Base-by-base conservation (phyloP, 2,888 invertebrate genomes). In the Ecdyonurus torrentis region DNA sequence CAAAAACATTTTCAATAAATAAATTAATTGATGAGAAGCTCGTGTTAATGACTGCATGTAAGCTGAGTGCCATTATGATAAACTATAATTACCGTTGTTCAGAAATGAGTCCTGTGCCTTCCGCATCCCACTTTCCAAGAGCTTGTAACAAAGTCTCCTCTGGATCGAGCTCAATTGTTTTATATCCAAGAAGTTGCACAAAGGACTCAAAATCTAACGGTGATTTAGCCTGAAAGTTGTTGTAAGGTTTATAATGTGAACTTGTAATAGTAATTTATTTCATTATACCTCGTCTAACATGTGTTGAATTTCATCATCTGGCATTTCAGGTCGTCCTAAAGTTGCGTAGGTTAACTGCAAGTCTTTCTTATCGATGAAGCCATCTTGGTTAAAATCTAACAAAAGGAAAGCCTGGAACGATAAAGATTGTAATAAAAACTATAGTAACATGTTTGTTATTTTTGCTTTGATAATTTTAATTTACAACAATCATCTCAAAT, bases 311-410 rank as follows among this genome's bases (percentile, higher is more conserved):
- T 79, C 76, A 63, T 80, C 78, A 24, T 83, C 83, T 18, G 81
- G 76, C 1, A 81, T 76, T 23, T 71, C 75, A 1, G 76, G 74
- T 66, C 79, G 79, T 1, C 84, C 85, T 62, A 85, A 74, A 37
- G 83, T 82, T 62, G 79, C 76, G 58, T 82, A 77, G 1, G 84
- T 85, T 25, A 79, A 81, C 15, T 82, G 78, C 63, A 86, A 75
- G 71, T 86, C 86, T 64, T 78, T 79, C 68, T 79, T 79, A 68
- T 83, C 82, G 66, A 85, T 83, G 68, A 80, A 77, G 0, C 85
- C 85, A 69, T 85, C 84, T 23, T 81, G 79, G 67, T 85, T 80
- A 70, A 83, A 73, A 68, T 85, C 85, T 66, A 85, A 83, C 2
- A 85, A 75, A 58, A 81, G 74, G 70, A 85, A 85, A 1, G 81